phyloP scores from a whole-genome alignment of 2,888 invertebrate genomes.

The Mechanitis mazaeus region DNA sequence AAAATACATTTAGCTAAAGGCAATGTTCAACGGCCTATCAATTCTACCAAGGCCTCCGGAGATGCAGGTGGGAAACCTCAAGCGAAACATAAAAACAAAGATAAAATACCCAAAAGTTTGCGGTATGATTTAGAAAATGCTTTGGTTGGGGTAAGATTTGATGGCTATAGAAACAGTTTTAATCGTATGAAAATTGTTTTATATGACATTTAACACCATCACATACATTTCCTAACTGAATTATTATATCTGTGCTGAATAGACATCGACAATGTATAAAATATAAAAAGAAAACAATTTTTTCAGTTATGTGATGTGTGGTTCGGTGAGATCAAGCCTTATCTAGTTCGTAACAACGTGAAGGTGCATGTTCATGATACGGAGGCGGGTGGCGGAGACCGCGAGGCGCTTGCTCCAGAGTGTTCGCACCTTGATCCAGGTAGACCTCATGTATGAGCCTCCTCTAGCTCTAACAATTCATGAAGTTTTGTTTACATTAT shows the following conservation, averaged over 20 bases:
- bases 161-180: not conserved
- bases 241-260: too few species aligned
- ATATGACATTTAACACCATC: too few species aligned
- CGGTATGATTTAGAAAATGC: constrained; percentile 65
- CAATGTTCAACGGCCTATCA: constrained; percentile 23
- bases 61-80: constrained; percentile 28
- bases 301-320: constrained; percentile 68
- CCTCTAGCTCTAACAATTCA: constrained; percentile 26
- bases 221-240: too few species aligned
- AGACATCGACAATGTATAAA: too few species aligned
- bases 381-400: constrained; percentile 33
- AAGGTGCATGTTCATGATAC: constrained; percentile 57
- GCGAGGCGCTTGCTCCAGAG: constrained; percentile 38
- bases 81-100: constrained; percentile 39
- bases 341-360: constrained; percentile 61
- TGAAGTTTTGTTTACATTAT: too few species aligned
- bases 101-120: constrained; percentile 53
- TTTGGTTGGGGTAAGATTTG: constrained; percentile 57
- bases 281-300: too few species aligned
- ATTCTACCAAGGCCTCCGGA: constrained; percentile 24
- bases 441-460: constrained; percentile 64
- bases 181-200: not conserved
- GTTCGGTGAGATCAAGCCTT: constrained; percentile 70
- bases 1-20: constrained; percentile 35
- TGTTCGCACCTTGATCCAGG: constrained; percentile 66